Evolutionary conservation across 2,113 vertebrate species (phyloP).

Genomic region (Poeciliopsis turrubarensis): DNA sequence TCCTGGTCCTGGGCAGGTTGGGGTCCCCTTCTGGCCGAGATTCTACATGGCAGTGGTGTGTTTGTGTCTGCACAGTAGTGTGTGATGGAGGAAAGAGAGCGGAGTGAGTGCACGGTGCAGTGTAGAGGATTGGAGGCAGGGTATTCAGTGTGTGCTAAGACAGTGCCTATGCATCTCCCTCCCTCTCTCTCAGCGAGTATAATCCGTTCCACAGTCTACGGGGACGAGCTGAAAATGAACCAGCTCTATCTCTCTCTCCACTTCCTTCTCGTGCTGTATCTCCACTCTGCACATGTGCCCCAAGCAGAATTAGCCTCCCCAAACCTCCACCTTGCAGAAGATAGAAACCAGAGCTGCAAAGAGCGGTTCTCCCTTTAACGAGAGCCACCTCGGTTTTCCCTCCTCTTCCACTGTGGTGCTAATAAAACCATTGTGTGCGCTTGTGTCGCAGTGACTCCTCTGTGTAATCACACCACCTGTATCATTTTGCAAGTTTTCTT

Average conservation of each 20-base stretch:
- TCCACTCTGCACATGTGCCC: constrained; percentile 71
- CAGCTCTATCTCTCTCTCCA: constrained; percentile 62
- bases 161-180: constrained; percentile 42
- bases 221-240: constrained; percentile 74
- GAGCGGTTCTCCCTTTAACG: constrained; percentile 49
- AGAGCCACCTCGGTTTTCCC: constrained; percentile 44
- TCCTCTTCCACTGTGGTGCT: constrained; percentile 3
- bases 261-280: constrained; percentile 69
- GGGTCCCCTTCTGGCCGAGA: constrained; percentile 52
- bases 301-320: constrained; percentile 56
- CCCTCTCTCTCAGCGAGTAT: constrained; percentile 49
- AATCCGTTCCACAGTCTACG: constrained; percentile 72
- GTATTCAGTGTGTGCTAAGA: constrained; percentile 62
- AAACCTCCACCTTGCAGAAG: constrained; percentile 61
- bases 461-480: constrained; percentile 18
- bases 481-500: constrained; percentile 16
- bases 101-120: constrained; percentile 63
- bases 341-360: constrained; percentile 57
- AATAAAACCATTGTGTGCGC: neutral
- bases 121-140: constrained; percentile 63
- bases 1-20: constrained; percentile 61
- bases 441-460: constrained; percentile 51
- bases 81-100: constrained; percentile 33
- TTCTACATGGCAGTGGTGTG: constrained; percentile 66
- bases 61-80: constrained; percentile 39